Base-by-base conservation (phyloP, 2,113 vertebrate genomes). In the Macrotus californicus region DNA sequence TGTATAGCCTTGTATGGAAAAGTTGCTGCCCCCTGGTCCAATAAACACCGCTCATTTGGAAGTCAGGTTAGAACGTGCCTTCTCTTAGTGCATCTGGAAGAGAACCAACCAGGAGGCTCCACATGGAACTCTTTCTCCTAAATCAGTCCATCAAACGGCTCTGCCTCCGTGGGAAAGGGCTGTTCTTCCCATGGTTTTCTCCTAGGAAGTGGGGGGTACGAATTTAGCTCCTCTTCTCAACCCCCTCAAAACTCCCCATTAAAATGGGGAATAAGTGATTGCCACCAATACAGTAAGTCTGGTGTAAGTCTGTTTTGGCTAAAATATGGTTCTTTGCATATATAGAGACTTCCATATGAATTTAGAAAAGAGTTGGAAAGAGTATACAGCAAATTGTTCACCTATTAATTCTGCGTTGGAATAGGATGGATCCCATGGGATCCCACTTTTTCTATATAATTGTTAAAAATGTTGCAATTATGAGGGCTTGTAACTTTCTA, bases 241-340 rank as follows among this genome's bases (percentile, higher is more conserved):
- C 13, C 3, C 10, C 24, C 18, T 3, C 1, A 1, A 48, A 72
- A 10, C 15, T 46, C 46, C 56, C 9, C 56, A 24, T 4, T 5
- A 52, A n/a, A 0, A 29, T 79, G 70, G 52, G 31, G n/a, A 66
- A 31, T 29, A 50, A 73, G 19, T n/a, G 2, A 59, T 87, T 36
- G 7, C 22, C 15, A 19, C 18, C 31, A 59, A 67, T 22, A 12
- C 0, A 73, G 39, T 41, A 59, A 54, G 31, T 13, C 24, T 22
- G 36, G 29, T 22, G 0, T 34, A 43, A 36, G 22, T 91, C 67
- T 43, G 9, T 61, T 87, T 75, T 3, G 36, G 24, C 4, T 54
- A 19, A 86, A 56, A 61, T 36, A 26, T 21, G n/a, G 3, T 16
- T 34, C 5, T 67, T 34, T 91, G 61, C 15, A 18, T 59, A 39